These are phyloP conservation scores for Drosophila flavopinicola DNA, from an alignment of 2,888 invertebrate species.

Conservation along the genomic window DNA sequence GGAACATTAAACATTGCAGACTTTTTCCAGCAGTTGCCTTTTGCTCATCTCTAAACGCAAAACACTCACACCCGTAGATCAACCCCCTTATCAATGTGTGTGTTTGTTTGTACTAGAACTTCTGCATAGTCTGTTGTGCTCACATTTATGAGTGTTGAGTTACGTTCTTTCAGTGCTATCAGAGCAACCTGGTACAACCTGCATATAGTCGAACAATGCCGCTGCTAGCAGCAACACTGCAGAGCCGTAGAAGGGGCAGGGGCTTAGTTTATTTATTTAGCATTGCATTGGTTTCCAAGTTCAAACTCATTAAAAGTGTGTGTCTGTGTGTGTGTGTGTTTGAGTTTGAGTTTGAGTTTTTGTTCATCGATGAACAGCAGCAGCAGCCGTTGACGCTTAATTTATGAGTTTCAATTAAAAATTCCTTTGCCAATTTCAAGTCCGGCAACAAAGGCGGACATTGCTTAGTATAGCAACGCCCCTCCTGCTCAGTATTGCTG, in stretches of 20 bases:
- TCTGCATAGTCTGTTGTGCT: slow-evolving; percentile 21
- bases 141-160: slow-evolving; percentile 30
- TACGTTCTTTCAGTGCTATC: slow-evolving; percentile 30
- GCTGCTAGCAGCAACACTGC: slow-evolving; percentile 30
- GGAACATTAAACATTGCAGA: too few species aligned
- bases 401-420: slow-evolving; percentile 81
- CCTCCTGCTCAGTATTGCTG: too few species aligned
- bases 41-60: slow-evolving; percentile 22
- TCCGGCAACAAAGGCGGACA: slow-evolving; percentile 41
- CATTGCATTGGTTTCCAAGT: slow-evolving; percentile 33
- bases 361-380: slow-evolving; percentile 22
- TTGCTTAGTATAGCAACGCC: slow-evolving; percentile 32
- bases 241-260: background rate
- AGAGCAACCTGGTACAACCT: slow-evolving; percentile 21
- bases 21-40: too few species aligned
- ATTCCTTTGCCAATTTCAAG: slow-evolving; percentile 56
- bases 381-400: slow-evolving; percentile 45
- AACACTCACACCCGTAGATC: slow-evolving; percentile 2
- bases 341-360: background rate
- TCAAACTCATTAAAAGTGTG: slow-evolving; percentile 48
- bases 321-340: slow-evolving; percentile 1
- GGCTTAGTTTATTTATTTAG: slow-evolving; percentile 2
- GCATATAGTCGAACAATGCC: slow-evolving; percentile 26
- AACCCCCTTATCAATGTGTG: slow-evolving; percentile 17
- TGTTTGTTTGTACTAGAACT: slow-evolving; percentile 1